Conservation (phyloP, 2,113 vertebrate genomes). For the Malurus alboscapulatus region DNA sequence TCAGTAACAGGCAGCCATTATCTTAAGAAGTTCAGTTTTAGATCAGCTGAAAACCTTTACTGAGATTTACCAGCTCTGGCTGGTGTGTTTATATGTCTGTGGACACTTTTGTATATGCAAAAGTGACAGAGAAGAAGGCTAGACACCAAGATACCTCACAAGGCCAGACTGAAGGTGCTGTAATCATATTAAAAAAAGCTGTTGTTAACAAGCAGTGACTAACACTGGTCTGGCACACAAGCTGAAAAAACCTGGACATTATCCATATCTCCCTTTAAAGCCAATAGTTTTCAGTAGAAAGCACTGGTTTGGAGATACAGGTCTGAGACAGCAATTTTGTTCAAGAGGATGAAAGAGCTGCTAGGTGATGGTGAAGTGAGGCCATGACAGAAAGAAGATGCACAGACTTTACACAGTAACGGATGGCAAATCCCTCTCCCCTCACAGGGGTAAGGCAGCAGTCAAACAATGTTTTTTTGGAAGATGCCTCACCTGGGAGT, state of each 20-base stretch:
- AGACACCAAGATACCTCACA: neutral
- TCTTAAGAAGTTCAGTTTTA: neutral
- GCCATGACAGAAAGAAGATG: neutral
- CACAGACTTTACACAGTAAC: neutral
- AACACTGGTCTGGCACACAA: neutral
- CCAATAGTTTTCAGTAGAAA: neutral
- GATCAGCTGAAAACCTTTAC: neutral
- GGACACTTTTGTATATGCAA: accelerated
- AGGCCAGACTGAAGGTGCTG: neutral
- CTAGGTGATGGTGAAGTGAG: neutral
- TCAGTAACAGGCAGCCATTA: neutral
- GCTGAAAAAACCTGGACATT: neutral
- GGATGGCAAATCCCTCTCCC: neutral
- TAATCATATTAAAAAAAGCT: neutral
- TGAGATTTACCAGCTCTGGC: neutral
- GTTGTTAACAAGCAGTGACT: neutral
- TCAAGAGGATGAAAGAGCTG: neutral
- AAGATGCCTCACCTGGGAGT: neutral
- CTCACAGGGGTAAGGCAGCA: neutral
- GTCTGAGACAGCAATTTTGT: neutral
- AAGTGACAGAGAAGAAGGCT: neutral
- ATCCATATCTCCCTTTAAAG: neutral
- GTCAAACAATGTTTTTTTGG: neutral
- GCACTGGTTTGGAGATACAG: neutral
- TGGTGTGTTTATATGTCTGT: no score